Evolutionary conservation across 2,113 vertebrate species (phyloP).

Genomic region (Camelus bactrianus): DNA sequence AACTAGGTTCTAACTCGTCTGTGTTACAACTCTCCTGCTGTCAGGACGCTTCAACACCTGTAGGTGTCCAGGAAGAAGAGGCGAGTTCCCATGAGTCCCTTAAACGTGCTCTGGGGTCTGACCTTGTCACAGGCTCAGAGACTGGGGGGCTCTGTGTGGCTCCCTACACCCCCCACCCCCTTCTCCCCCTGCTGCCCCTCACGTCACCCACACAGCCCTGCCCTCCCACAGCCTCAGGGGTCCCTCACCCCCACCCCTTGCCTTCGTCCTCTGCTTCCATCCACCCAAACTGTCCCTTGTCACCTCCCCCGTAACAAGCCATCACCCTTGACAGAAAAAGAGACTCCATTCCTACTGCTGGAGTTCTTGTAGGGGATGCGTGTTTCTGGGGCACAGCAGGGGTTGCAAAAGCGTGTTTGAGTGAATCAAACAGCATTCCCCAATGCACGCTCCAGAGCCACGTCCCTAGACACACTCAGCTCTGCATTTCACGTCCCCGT

Average conservation of each 20-base stretch:
- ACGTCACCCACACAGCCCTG: not conserved
- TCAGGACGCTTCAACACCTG: not conserved
- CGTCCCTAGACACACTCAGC: not conserved
- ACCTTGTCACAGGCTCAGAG: not conserved
- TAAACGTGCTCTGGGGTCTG: not conserved
- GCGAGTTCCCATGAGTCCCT: not conserved
- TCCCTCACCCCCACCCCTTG: not conserved
- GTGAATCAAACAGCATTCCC: not conserved
- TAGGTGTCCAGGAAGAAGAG: not conserved
- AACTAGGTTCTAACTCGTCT: not conserved
- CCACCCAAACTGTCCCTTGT: not conserved
- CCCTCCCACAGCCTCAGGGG: not conserved
- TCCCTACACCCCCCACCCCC: no score
- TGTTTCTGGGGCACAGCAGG: not conserved
- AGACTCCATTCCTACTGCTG: not conserved
- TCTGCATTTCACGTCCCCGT: not conserved
- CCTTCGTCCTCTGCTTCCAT: not conserved
- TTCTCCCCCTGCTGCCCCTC: not conserved
- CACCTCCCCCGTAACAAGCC: not conserved
- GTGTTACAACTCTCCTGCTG: not conserved
- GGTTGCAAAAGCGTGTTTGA: not conserved
- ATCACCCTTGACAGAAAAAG: not conserved
- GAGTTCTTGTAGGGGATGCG: not conserved
- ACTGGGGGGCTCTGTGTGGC: not conserved
- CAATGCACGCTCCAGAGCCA: not conserved